Evolutionary conservation across 92 coral and sea anemone species (phyloP).

Genomic region (Palythoa caribaeorum): DNA sequence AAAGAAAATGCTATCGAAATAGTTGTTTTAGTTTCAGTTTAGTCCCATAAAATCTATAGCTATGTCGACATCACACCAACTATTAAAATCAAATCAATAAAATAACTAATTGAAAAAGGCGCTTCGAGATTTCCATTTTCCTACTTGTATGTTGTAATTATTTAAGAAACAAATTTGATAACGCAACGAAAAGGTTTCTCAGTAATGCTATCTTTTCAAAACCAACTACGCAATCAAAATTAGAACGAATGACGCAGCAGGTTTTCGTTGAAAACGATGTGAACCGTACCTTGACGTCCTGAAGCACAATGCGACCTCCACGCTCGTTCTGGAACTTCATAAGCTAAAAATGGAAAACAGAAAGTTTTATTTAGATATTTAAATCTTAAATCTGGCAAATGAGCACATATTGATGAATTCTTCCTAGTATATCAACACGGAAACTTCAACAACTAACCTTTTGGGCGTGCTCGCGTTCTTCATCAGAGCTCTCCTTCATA

Average conservation of each 20-base stretch:
- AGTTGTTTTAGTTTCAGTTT: too few relatives aligned
- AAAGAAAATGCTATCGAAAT: too few relatives aligned
- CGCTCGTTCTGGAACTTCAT: conserved; percentile 96
- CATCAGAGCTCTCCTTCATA: conserved; percentile 88
- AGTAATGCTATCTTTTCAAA: too few relatives aligned
- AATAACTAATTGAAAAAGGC: too few relatives aligned
- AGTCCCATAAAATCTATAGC: too few relatives aligned
- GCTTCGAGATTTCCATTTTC: too few relatives aligned
- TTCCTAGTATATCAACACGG: not conserved
- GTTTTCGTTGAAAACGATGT: not conserved
- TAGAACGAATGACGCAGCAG: not conserved
- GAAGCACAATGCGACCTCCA: conserved; percentile 96
- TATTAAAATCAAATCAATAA: too few relatives aligned
- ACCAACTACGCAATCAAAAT: not conserved
- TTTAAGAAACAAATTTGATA: too few relatives aligned
- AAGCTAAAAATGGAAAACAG: conserved; percentile 56
- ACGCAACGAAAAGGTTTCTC: too few relatives aligned
- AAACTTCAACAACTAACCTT: conserved; percentile 60
- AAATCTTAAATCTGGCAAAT: not conserved
- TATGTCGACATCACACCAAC: too few relatives aligned
- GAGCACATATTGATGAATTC: not conserved
- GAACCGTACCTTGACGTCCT: conserved; percentile 83
- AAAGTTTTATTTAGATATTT: not conserved
- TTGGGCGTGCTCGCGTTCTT: conserved; percentile 95
- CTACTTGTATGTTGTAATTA: too few relatives aligned